Conservation (phyloP, 2,797 vertebrate species). For the Muscicapa comitata region DNA sequence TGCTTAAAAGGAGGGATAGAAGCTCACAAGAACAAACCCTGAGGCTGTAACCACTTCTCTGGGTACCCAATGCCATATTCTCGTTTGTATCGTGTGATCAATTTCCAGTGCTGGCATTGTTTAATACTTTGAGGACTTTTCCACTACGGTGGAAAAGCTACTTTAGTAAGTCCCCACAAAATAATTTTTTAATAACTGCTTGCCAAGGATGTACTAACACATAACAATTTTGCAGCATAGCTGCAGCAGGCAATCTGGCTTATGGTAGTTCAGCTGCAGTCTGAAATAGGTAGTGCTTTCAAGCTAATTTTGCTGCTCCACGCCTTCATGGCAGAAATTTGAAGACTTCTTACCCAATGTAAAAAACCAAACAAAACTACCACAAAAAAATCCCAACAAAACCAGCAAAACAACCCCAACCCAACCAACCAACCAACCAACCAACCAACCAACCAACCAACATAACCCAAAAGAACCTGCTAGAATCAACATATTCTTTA, state of each 20-base stretch:
- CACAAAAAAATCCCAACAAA: background rate
- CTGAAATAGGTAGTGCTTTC: background rate
- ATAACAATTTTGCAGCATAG: background rate
- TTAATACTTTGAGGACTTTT: background rate
- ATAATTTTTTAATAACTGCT: background rate
- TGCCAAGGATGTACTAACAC: background rate
- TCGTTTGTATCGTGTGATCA: background rate
- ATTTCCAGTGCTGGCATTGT: background rate
- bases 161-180: background rate
- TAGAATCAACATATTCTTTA: background rate
- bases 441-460: background rate
- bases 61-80: background rate
- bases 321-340: background rate
- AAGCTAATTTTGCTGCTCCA: slow-evolving; percentile 10
- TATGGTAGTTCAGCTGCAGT: background rate
- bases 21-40: background rate
- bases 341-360: background rate
- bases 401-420: background rate
- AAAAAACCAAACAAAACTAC: background rate
- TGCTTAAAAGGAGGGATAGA: background rate
- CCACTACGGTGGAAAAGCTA: background rate
- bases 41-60: background rate
- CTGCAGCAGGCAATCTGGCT: background rate
- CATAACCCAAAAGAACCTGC: background rate
- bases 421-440: background rate